Base-by-base conservation (phyloP, 2,113 vertebrate species). In the Corydoras maculifer region DNA sequence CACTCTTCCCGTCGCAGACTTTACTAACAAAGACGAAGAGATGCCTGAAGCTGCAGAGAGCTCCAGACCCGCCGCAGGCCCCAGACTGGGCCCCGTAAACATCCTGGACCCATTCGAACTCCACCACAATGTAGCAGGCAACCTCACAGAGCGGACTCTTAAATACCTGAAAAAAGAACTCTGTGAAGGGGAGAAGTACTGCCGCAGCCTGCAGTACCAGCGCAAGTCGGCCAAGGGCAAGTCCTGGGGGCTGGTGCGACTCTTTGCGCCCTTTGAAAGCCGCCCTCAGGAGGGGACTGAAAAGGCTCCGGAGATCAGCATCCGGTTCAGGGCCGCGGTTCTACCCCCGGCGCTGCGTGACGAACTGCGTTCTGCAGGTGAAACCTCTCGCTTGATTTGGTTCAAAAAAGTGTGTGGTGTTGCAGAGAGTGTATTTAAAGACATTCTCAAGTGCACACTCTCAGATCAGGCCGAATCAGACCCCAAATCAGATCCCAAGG, bases 81-180 rank as follows among this genome's bases (percentile, higher is more conserved):
- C 85, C 10, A 87, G 77, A 80, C 62, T 92, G 5, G 91, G 93
- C 1, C 85, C 91, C n/a, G 58, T 98, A 55, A 97, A 92, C 69
- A 82, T 98, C 18, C 86, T 95, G 77, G 95, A 98, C 74, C 95
- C 95, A 0, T 97, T 97, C 18, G 95, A 97, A 75, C 83, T 93
- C 18, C 89, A 85, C 75, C 95, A 98, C 85, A 98, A 98, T 0
- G 93, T 97, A 9, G 90, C 93, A 0, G 93, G 92, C 48, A 98
- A 96, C 11, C 82, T 97, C 69, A 94, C 87, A 0, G 85, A 91
- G 18, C 90, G 91, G 8, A 86, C 89, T 0, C 90, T 87, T 0
- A 83, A 80, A 43, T 85, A 78, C 10, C 91, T 97, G 1, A 84
- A 83, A 75, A 82, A 63, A 43, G 91, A 92, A 72, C 95, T 92